Percentiles rank a stretch among this genome's conserved stretches.
Evolutionary conservation across 2,888 invertebrate species (phyloP).

Genomic region (Phaonia tiefii): DNA sequence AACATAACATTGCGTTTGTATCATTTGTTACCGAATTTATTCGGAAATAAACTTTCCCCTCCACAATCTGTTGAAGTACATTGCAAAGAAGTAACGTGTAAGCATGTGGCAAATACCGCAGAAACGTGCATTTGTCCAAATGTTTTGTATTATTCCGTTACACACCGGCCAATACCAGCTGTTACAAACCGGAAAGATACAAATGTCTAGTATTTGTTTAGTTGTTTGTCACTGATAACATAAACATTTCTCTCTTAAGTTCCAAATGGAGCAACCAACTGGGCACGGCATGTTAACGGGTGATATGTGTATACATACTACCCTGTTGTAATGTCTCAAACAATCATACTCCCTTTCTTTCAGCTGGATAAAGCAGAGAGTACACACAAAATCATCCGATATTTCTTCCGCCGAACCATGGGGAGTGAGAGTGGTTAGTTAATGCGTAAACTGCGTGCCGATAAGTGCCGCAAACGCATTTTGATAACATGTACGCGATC

Average conservation of each 20-base stretch:
- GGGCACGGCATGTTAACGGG: too few relatives aligned
- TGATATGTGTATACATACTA: conserved; percentile 2
- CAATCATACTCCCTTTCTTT: conserved; percentile 11
- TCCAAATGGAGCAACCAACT: not conserved
- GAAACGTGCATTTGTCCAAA: not conserved
- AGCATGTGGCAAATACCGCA: not conserved
- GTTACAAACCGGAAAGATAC: conserved; percentile 13
- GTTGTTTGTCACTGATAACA: conserved; percentile 27
- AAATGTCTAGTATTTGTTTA: conserved; percentile 20
- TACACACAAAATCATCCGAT: conserved; percentile 48
- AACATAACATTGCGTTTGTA: not conserved
- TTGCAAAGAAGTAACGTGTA: not conserved
- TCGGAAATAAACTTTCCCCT: too few relatives aligned
- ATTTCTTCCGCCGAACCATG: not conserved
- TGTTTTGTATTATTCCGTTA: not conserved
- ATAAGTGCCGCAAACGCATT: not conserved
- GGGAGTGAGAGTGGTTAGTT: conserved; percentile 22
- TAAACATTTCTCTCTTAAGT: conserved; percentile 5
- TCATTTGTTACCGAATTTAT: not conserved
- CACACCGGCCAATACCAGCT: conserved; percentile 1
- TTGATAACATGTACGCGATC: too few relatives aligned
- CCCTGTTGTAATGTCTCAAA: conserved; percentile 24
- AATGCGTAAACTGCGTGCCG: conserved; percentile 26
- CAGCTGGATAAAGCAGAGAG: not conserved
- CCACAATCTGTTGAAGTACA: too few relatives aligned